Evolutionary conservation across 1,140 invertebrate species (phyloP).

Genomic region (Parasteatoda tepidariorum): DNA sequence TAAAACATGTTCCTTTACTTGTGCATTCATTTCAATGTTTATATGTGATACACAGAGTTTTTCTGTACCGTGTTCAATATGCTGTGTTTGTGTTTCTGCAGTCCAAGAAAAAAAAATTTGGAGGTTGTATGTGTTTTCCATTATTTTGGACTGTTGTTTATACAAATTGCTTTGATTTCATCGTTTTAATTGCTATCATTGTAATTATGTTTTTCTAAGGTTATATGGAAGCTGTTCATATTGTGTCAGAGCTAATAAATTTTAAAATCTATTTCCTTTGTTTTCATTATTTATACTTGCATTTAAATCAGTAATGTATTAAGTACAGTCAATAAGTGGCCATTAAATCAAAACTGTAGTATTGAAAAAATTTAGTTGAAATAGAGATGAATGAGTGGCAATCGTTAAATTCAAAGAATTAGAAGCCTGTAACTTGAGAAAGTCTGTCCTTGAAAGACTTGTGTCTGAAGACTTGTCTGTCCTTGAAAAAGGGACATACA

Average conservation of each 20-base stretch:
- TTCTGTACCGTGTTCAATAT: conserved; percentile 37
- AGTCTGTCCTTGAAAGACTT: too few species aligned
- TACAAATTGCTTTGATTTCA: conserved; percentile 50
- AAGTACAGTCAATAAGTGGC: too few species aligned
- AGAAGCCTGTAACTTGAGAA: too few species aligned
- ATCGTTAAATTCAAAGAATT: too few species aligned
- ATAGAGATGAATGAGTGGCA: too few species aligned
- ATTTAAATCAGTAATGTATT: too few species aligned
- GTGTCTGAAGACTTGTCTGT: too few species aligned
- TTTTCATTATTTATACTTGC: too few species aligned
- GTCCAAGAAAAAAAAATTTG: background rate
- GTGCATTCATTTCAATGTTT: conserved; percentile 54
- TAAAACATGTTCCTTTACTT: conserved; percentile 43
- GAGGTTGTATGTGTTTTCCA: conserved; percentile 1
- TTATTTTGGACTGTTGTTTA: conserved; percentile 28
- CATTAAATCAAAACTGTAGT: too few species aligned
- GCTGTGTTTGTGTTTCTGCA: conserved; percentile 18
- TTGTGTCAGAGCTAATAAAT: conserved; percentile 60
- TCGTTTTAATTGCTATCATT: conserved; percentile 46
- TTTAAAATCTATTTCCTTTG: conserved; percentile 58
- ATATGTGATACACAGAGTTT: conserved; percentile 52
- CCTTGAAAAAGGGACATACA: too few species aligned
- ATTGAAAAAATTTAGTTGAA: too few species aligned
- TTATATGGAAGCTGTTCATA: conserved; percentile 58
- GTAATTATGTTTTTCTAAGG: conserved; percentile 57